phyloP scores from a whole-genome alignment of 2,797 vertebrate genomes.

The Chanos chanos region DNA sequence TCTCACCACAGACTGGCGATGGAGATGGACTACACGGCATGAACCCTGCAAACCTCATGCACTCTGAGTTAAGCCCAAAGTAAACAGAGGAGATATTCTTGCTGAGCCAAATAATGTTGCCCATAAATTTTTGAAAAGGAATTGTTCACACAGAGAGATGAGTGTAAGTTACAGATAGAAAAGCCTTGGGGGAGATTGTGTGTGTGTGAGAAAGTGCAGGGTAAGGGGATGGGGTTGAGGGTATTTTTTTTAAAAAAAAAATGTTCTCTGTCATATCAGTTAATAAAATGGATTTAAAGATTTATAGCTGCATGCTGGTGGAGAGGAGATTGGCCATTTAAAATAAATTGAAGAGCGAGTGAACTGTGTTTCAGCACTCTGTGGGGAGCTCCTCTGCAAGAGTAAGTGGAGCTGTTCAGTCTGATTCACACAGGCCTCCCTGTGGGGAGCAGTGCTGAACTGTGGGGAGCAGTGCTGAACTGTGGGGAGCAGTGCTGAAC shows the following conservation, averaged over 20 bases:
- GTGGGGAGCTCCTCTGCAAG: neutral
- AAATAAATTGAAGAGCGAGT: slow-evolving; percentile 13
- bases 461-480: no score
- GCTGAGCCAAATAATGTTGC: slow-evolving; percentile 18
- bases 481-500: no score
- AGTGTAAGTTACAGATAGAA: slow-evolving; percentile 35
- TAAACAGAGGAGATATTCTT: slow-evolving; percentile 22
- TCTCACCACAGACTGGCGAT: no score
- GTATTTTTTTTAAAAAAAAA: slow-evolving; percentile 25
- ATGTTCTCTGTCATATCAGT: slow-evolving; percentile 12
- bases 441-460: no score
- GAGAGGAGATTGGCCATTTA: slow-evolving; percentile 25
- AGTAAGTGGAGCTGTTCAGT: no score
- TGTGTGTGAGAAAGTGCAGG: no score
- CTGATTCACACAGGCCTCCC: no score
- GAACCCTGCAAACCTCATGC: no score
- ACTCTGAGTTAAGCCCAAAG: slow-evolving; percentile 15
- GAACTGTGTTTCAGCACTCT: neutral
- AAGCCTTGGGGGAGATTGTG: no score
- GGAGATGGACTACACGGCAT: no score
- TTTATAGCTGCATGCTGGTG: slow-evolving; percentile 20
- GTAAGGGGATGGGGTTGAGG: no score
- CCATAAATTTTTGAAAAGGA: slow-evolving; percentile 31
- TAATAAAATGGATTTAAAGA: slow-evolving; percentile 30
- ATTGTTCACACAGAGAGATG: slow-evolving; percentile 25